Base-by-base conservation (phyloP, 2,113 vertebrate genomes). In the Strix aluco region DNA sequence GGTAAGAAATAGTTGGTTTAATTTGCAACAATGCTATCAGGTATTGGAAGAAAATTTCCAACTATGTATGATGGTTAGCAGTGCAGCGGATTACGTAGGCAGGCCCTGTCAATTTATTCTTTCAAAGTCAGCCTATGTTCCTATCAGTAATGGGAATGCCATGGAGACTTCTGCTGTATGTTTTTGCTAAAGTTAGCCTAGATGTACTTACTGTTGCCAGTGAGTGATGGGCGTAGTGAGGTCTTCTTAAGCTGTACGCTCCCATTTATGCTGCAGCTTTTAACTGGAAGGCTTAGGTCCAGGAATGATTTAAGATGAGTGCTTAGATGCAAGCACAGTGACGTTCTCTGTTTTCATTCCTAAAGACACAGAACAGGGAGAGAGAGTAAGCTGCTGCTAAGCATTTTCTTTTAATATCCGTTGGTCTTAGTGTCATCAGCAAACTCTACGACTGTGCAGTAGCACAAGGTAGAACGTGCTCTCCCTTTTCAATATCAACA, bases 71-170 rank as follows among this genome's bases (percentile, higher is more conserved):
- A 20, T 86, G 47, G 66, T 36, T 69, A 71, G 29, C 46, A 62
- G 40, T 5, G 20, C 29, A 84, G 20, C 26, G 77, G 32, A 14
- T 58, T 86, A 40, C 1, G 5, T 16, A 27, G 52, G 81, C 44
- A 87, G 38, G 30, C 40, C 17, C 36, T 52, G 16, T 6, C 26
- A 71, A 11, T 65, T 67, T 71, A 40, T 85, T 14, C 25, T 87
- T 72, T 81, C 0, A 5, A 51, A 29, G 34, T 65, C 23, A 42
- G 65, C 6, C 13, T 65, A 2, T 0, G 0, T 40, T 87, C n/a
- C n/a, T 67, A 0, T 27, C 0, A 0, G 55, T n/a, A 23, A 21
- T 25, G 11, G 61, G 52, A 63, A 75, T 61, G 51, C 34, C 18
- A 5, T 6, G 42, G 52, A 77, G 80, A 47, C 14, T 85, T 42